phyloP scores from a whole-genome alignment of 2,888 invertebrate species.

The Volucella bombylans region DNA sequence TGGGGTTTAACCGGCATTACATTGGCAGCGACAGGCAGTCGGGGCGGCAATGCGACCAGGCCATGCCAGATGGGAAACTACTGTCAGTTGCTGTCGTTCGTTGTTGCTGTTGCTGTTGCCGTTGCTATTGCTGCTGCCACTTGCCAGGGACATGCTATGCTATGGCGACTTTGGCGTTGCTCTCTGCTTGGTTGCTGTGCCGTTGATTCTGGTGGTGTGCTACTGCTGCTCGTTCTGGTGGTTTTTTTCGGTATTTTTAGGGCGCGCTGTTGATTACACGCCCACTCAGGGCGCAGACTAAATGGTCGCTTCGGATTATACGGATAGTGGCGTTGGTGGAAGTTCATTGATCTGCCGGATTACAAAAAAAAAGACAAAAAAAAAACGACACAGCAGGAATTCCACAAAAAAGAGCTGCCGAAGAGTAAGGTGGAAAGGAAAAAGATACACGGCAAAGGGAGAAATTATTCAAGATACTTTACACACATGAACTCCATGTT shows the following conservation, averaged over 20 bases:
- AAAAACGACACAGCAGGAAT: neutral
- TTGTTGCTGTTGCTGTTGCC: constrained; percentile 25
- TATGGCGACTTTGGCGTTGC: neutral
- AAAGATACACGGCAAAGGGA: constrained; percentile 15
- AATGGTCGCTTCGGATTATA: constrained; percentile 6
- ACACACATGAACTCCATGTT: no score
- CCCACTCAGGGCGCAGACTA: constrained; percentile 55
- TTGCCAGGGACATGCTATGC: neutral
- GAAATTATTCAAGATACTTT: no score
- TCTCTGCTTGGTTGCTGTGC: neutral
- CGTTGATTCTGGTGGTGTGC: neutral
- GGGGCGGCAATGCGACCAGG: constrained; percentile 66
- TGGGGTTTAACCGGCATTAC: constrained; percentile 69
- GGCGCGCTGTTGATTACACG: constrained; percentile 72
- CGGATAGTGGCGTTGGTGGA: constrained; percentile 15
- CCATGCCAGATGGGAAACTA: constrained; percentile 59
- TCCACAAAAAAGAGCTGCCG: neutral
- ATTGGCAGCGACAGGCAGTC: constrained; percentile 65
- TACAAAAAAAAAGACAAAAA: neutral
- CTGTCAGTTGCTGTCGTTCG: constrained; percentile 27
- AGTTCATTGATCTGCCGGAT: constrained; percentile 56
- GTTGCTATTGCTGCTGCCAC: constrained; percentile 9
- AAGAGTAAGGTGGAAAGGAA: constrained; percentile 39
- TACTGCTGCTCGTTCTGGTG: constrained; percentile 27
- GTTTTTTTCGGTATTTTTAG: constrained; percentile 65